phyloP scores from a whole-genome alignment of 2,888 invertebrate species.

The Ctena decussata region DNA sequence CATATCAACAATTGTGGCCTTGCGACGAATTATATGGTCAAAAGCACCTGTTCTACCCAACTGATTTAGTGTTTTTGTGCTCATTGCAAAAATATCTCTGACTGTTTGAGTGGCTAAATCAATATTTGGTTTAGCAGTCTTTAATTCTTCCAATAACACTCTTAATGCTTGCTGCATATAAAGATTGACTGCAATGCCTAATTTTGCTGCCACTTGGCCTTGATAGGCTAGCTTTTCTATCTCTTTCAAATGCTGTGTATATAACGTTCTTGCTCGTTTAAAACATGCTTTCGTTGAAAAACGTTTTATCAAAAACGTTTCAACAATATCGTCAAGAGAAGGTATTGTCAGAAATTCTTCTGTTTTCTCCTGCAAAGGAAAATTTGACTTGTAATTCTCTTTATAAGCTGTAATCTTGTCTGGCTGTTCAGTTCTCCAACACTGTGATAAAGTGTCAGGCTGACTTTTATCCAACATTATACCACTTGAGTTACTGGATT shows the following conservation, averaged over 20 bases:
- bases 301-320: background rate
- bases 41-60: conserved; percentile 31
- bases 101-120: conserved; percentile 32
- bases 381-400: background rate
- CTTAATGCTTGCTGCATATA: conserved; percentile 46
- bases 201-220: conserved; percentile 33
- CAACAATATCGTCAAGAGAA: background rate
- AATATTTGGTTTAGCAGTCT: conserved; percentile 11
- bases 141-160: background rate
- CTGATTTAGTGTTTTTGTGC: conserved; percentile 43
- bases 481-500: background rate
- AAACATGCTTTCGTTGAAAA: background rate
- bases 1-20: conserved; percentile 38
- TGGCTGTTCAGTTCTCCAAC: background rate
- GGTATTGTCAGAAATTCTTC: background rate
- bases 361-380: background rate
- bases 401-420: background rate
- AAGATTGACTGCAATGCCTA: conserved; percentile 1
- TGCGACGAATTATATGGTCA: conserved; percentile 33
- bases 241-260: background rate
- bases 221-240: conserved; percentile 41
- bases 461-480: background rate
- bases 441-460: background rate
- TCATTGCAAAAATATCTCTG: conserved; percentile 55
- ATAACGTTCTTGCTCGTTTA: background rate